These are phyloP conservation scores for Solenopsis invicta DNA, from an alignment of 1,140 invertebrate species.

Conservation along the genomic window DNA sequence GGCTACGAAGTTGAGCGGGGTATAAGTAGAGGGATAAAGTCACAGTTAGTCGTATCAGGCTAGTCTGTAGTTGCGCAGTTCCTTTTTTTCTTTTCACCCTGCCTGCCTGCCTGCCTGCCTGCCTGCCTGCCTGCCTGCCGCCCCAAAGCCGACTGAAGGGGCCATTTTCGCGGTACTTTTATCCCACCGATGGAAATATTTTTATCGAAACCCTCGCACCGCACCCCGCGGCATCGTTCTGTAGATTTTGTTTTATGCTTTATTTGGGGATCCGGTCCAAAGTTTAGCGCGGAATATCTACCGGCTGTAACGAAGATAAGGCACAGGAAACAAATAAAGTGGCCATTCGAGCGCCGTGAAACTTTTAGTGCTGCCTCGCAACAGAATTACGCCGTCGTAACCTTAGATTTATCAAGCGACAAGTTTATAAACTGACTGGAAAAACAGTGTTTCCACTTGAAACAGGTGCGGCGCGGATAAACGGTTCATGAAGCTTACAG, in stretches of 20 bases:
- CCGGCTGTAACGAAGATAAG: constrained; percentile 61
- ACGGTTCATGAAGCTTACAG: constrained; percentile 28
- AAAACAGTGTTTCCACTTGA: constrained; percentile 38
- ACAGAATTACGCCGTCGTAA: constrained; percentile 63
- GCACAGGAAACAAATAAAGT: constrained; percentile 63
- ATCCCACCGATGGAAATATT: constrained; percentile 61
- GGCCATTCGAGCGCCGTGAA: constrained; percentile 56
- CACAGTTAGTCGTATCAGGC: constrained; percentile 60
- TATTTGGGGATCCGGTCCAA: constrained; percentile 46
- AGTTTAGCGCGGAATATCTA: constrained; percentile 54
- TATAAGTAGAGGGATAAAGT: constrained; percentile 53
- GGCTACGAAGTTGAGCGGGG: constrained; percentile 41
- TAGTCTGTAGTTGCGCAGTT: neutral
- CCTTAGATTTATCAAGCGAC: constrained; percentile 65
- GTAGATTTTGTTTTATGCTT: constrained; percentile 62
- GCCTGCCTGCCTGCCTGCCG: neutral
- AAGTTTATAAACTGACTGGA: constrained; percentile 58
- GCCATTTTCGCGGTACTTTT: constrained; percentile 58
- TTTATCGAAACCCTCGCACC: constrained; percentile 45
- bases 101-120: neutral
- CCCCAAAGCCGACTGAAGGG: neutral
- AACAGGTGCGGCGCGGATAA: constrained; percentile 53
- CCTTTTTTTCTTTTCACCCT: neutral
- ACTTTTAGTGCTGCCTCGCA: constrained; percentile 60
- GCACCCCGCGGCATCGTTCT: neutral